A percentile compares a stretch with the other conserved stretches of the same genome.
Evolutionary conservation across 2,797 vertebrate species (phyloP).

Genomic region (Characodon lateralis): DNA sequence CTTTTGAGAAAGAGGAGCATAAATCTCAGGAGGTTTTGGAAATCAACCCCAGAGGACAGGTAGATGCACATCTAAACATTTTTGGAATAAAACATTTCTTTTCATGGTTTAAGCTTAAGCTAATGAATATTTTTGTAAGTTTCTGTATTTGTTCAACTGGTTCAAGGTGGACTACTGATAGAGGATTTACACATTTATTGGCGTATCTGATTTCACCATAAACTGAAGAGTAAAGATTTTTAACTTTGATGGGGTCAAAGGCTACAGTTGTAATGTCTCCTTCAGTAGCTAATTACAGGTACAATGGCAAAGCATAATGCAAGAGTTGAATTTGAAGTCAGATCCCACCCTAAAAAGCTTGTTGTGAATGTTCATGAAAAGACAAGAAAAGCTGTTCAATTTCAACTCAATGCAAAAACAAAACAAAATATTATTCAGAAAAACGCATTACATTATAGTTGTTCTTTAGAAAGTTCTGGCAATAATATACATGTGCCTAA

Average conservation of each 20-base stretch:
- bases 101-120: too few relatives aligned
- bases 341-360: background rate
- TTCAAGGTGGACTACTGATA: too few relatives aligned
- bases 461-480: background rate
- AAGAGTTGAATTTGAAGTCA: background rate
- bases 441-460: background rate
- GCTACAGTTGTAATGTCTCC: background rate
- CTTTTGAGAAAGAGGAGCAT: slow-evolving; percentile 66
- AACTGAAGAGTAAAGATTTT: too few relatives aligned
- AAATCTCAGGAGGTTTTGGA: slow-evolving; percentile 68
- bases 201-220: too few relatives aligned
- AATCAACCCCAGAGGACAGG: slow-evolving; percentile 73
- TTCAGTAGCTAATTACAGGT: background rate
- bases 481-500: background rate
- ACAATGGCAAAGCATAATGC: background rate
- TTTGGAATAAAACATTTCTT: too few relatives aligned
- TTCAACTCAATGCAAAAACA: background rate
- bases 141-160: too few relatives aligned
- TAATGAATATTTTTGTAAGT: too few relatives aligned
- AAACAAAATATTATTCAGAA: background rate
- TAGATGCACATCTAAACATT: slow-evolving; percentile 18
- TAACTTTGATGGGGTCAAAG: background rate
- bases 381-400: background rate
- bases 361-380: background rate
- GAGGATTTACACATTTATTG: too few relatives aligned